Evolutionary conservation across 2,888 invertebrate species (phyloP).

Genomic region (Leptopilina myrica): DNA sequence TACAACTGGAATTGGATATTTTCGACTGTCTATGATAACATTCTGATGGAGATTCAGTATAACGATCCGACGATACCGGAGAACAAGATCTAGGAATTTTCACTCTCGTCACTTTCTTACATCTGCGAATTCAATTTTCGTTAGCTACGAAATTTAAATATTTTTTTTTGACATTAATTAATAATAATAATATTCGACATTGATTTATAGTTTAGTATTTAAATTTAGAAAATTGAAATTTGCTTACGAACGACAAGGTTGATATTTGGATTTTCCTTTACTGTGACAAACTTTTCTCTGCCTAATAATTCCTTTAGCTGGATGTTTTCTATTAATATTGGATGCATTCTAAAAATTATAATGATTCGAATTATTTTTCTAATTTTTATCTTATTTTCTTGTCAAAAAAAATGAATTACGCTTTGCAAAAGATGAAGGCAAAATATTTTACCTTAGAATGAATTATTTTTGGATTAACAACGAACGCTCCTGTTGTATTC

Average conservation of each 20-base stretch:
- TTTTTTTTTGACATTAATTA: not conserved
- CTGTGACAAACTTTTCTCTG: constrained; percentile 72
- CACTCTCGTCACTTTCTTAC: constrained; percentile 42
- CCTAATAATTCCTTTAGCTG: constrained; percentile 65
- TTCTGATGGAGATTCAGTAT: constrained; percentile 49
- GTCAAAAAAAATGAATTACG: constrained; percentile 18
- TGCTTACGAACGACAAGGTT: constrained; percentile 61
- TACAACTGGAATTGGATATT: constrained; percentile 49
- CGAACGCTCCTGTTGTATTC: constrained; percentile 57
- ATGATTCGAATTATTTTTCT: not conserved
- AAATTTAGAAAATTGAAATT: too few relatives aligned
- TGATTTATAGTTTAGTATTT: too few relatives aligned
- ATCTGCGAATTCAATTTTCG: constrained; percentile 43
- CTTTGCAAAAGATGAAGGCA: not conserved
- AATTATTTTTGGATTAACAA: constrained; percentile 76
- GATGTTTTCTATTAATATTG: constrained; percentile 61
- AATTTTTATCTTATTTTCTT: too few relatives aligned
- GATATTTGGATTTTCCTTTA: constrained; percentile 59
- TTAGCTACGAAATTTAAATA: constrained; percentile 24
- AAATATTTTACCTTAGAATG: constrained; percentile 69
- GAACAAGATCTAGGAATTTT: constrained; percentile 31
- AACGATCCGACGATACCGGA: constrained; percentile 46
- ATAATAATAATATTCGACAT: too few relatives aligned
- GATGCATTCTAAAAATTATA: constrained; percentile 59
- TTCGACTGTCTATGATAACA: constrained; percentile 57